A percentile compares a stretch with the other conserved stretches of the same genome.
Conservation (phyloP, 2,113 vertebrate genomes). For the Eleginops maclovinus region DNA sequence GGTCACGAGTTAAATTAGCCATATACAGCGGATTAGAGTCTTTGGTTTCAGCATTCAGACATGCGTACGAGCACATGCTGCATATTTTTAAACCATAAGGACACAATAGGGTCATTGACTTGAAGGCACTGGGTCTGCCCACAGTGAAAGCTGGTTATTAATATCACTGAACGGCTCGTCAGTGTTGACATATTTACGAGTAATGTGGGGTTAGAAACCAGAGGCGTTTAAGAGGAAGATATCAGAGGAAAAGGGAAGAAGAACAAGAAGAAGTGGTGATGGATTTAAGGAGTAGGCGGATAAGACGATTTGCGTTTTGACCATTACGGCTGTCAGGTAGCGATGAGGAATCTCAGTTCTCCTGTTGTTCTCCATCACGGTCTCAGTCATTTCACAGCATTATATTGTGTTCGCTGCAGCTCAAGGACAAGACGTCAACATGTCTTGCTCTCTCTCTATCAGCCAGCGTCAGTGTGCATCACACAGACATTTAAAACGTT, state of each 20-base stretch:
- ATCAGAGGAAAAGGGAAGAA: slow-evolving; percentile 2
- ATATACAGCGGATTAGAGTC: neutral
- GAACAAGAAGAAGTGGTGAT: slow-evolving; percentile 41
- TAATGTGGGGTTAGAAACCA: slow-evolving; percentile 10
- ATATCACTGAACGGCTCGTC: slow-evolving; percentile 11
- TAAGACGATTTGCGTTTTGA: slow-evolving; percentile 55
- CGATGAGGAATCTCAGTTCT: slow-evolving; percentile 45
- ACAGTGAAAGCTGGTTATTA: neutral
- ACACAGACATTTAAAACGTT: slow-evolving; percentile 59
- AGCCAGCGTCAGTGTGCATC: slow-evolving; percentile 38
- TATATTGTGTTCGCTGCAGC: slow-evolving; percentile 62
- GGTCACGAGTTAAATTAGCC: neutral
- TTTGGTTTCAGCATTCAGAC: neutral
- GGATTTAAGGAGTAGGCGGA: slow-evolving; percentile 42
- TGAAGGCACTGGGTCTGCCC: neutral
- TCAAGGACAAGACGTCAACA: slow-evolving; percentile 62
- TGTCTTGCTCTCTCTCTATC: slow-evolving; percentile 3
- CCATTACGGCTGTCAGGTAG: slow-evolving; percentile 60
- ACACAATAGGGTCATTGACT: neutral
- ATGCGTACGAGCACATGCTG: neutral
- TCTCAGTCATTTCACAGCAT: slow-evolving; percentile 65
- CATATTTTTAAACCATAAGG: neutral
- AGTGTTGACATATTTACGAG: slow-evolving; percentile 19
- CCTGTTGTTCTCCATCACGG: slow-evolving; percentile 64
- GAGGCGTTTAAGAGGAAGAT: slow-evolving; percentile 14